Evolutionary conservation across 2,113 vertebrate genomes (phyloP).

Genomic region (Plecotus auritus): DNA sequence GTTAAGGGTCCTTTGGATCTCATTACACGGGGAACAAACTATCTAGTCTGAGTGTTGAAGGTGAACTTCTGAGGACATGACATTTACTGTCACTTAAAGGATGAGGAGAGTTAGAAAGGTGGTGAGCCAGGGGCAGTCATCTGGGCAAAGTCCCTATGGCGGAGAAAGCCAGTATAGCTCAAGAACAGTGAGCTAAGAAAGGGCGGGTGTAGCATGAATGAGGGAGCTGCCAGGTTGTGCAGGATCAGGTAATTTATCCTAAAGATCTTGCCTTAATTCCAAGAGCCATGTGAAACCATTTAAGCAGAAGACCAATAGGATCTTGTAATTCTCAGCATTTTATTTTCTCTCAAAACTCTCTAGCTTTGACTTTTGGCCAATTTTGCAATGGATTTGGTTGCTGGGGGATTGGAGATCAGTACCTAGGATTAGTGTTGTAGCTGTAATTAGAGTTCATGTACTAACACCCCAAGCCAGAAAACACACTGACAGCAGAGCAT

Average conservation of each 20-base stretch:
- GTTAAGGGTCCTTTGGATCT: neutral
- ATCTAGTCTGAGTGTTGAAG: no score
- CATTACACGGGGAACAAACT: neutral
- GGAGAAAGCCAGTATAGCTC: neutral
- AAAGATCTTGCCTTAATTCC: neutral
- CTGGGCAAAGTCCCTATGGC: neutral
- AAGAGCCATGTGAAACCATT: neutral
- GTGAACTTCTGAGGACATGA: neutral
- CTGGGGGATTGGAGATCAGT: slow-evolving; percentile 5
- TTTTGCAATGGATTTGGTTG: slow-evolving; percentile 25
- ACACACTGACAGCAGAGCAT: neutral
- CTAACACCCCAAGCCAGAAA: neutral
- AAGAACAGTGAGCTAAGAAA: neutral
- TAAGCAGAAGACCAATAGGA: neutral
- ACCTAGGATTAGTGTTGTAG: slow-evolving; percentile 37
- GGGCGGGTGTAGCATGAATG: accelerated
- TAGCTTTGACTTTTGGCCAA: slow-evolving; percentile 17
- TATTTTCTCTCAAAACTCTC: neutral
- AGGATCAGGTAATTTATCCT: neutral
- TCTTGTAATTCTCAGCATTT: slow-evolving; percentile 16
- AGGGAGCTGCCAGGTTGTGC: neutral
- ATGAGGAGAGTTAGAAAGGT: neutral
- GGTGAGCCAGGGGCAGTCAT: no score
- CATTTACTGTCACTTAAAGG: neutral
- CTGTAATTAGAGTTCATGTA: slow-evolving; percentile 41